Evolutionary conservation across 2,888 invertebrate genomes (phyloP).

Genomic region (Ceraclea dissimilis): DNA sequence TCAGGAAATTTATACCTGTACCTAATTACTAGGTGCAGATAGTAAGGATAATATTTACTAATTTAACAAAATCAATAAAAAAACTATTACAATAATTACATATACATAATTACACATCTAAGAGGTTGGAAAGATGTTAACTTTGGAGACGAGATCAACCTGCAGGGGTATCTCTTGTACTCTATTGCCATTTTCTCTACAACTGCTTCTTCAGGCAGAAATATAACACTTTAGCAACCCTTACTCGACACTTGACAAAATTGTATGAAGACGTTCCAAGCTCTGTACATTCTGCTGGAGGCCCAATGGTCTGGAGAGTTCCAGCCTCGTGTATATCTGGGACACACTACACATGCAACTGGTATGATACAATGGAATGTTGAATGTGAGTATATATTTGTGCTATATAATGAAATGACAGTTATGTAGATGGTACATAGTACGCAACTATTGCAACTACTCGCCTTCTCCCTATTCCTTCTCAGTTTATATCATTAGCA

Average conservation of each 20-base stretch:
- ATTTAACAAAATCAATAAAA: constrained; percentile 16
- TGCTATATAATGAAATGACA: neutral
- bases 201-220: constrained; percentile 2
- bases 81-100: constrained; percentile 15
- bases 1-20: constrained; percentile 1
- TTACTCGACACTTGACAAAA: constrained; percentile 22
- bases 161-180: neutral
- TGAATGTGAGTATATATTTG: neutral
- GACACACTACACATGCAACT: neutral
- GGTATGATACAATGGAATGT: neutral
- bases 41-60: constrained; percentile 12
- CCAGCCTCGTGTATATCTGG: too few species aligned
- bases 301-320: too few species aligned
- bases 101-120: constrained; percentile 10
- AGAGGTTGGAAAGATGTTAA: constrained; percentile 17
- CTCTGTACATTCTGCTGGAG: neutral
- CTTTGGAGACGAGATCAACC: constrained; percentile 1
- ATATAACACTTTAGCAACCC: constrained; percentile 11
- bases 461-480: too few species aligned
- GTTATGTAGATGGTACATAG: too few species aligned
- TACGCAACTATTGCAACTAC: too few species aligned
- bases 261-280: constrained; percentile 5
- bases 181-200: neutral
- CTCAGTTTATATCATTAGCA: too few species aligned
- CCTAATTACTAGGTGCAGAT: too few species aligned